Evolutionary conservation across 2,888 invertebrate genomes (phyloP).

Genomic region (Philaethria dido): DNA sequence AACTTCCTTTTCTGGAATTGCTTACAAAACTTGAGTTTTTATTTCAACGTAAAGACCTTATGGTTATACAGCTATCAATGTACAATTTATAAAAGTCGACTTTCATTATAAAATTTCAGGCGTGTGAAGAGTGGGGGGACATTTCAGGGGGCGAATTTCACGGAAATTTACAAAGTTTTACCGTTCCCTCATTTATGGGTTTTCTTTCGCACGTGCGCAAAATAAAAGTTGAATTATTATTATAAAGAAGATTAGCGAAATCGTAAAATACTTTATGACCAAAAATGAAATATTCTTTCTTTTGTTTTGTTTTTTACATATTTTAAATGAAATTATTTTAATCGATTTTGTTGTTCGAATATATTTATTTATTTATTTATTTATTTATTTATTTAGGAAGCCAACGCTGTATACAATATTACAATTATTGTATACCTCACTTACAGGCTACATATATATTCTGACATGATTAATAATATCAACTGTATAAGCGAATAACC

Average conservation of each 20-base stretch:
- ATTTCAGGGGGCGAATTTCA: conserved; percentile 43
- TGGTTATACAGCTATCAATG: conserved; percentile 46
- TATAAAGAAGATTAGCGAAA: conserved; percentile 45
- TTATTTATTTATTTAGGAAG: too few relatives aligned
- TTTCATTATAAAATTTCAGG: conserved; percentile 51
- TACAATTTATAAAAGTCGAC: conserved; percentile 53
- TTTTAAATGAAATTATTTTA: too few relatives aligned
- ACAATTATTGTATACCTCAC: too few relatives aligned
- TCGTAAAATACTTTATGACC: conserved; percentile 40
- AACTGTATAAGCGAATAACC: too few relatives aligned
- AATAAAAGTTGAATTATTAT: conserved; percentile 36
- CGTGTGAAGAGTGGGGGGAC: conserved; percentile 46
- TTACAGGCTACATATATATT: too few relatives aligned
- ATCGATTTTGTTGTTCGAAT: too few relatives aligned
- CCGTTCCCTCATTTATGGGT: conserved; percentile 44
- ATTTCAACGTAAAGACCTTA: conserved; percentile 50
- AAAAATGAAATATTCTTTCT: conserved; percentile 14
- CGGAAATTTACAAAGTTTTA: conserved; percentile 53
- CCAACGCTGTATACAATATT: too few relatives aligned
- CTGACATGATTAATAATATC: too few relatives aligned
- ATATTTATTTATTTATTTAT: too few relatives aligned
- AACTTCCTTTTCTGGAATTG: too few relatives aligned
- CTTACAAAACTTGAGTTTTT: conserved; percentile 11
- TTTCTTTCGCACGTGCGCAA: conserved; percentile 49
- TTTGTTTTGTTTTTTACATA: too few relatives aligned